Evolutionary conservation across 1,140 invertebrate species (phyloP).

Genomic region (Anoplophora glabripennis): DNA sequence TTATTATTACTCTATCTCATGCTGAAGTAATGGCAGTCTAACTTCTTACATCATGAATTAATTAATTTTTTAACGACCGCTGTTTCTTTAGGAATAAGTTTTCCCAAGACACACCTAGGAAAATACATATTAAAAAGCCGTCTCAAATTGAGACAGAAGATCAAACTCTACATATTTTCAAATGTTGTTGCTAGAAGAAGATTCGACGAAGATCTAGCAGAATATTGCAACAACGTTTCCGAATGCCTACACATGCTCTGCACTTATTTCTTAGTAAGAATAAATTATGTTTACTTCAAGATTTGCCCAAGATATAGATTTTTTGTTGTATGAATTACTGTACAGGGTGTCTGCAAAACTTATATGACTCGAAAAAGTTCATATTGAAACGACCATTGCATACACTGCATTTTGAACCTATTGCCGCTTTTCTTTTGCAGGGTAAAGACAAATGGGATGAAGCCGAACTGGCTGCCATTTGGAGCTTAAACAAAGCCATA

Average conservation of each 20-base stretch:
- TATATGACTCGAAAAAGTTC: no score
- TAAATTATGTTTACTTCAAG: not conserved
- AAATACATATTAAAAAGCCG: conserved; percentile 25
- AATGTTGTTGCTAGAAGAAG: conserved; percentile 18
- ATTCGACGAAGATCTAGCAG: conserved; percentile 36
- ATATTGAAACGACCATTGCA: no score
- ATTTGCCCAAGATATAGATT: no score
- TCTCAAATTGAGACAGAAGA: conserved; percentile 26
- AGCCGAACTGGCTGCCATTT: conserved; percentile 55
- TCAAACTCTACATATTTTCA: conserved; percentile 25
- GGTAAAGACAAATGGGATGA: conserved; percentile 44
- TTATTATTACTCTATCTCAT: no score
- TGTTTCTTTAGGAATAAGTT: conserved; percentile 16
- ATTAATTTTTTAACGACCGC: no score
- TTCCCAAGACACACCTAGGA: conserved; percentile 30
- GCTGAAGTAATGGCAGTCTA: no score
- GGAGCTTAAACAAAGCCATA: conserved; percentile 54
- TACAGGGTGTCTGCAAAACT: no score
- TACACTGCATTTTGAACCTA: no score
- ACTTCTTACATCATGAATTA: no score
- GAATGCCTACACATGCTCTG: conserved; percentile 51
- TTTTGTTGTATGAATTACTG: no score
- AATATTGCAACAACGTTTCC: conserved; percentile 52
- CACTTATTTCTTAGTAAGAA: conserved; percentile 49
- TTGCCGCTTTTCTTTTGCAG: conserved; percentile 20